Conservation (phyloP, 2,113 vertebrate species). For the Coptodon rendalli region DNA sequence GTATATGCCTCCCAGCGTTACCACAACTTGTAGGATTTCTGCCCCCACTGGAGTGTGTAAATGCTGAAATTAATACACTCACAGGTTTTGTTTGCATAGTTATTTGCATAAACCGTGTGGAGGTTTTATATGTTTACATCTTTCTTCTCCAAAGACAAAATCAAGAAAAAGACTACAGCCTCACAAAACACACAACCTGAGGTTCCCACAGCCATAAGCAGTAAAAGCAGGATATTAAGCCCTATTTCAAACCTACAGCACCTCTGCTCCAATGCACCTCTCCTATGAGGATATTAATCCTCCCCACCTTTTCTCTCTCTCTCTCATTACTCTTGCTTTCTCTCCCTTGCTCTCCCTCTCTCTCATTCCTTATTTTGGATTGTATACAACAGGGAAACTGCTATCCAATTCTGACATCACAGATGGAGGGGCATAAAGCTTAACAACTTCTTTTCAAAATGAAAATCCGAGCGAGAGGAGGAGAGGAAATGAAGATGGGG, state of each 20-base stretch:
- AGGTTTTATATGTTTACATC: slow-evolving; percentile 22
- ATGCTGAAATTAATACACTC: not conserved
- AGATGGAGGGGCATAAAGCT: slow-evolving; percentile 23
- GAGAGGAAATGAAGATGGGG: not conserved
- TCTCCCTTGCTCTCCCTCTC: not conserved
- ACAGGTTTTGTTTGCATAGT: not conserved
- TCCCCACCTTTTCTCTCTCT: not conserved
- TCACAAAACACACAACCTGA: not conserved
- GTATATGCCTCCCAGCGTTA: not conserved
- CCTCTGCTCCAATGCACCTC: slow-evolving; percentile 48
- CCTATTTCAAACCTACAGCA: slow-evolving; percentile 62
- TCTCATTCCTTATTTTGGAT: slow-evolving; percentile 1
- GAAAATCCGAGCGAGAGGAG: not conserved
- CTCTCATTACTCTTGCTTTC: not conserved
- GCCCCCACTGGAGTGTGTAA: not conserved
- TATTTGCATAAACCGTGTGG: not conserved
- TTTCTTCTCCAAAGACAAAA: slow-evolving; percentile 16
- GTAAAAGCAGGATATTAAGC: slow-evolving; percentile 58
- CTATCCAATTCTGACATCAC: slow-evolving; percentile 27
- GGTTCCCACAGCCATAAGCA: slow-evolving; percentile 34
- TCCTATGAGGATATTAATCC: slow-evolving; percentile 53
- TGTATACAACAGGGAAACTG: slow-evolving; percentile 21
- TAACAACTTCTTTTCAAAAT: slow-evolving; percentile 24
- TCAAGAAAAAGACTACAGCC: slow-evolving; percentile 5
- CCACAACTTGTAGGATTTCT: not conserved